A percentile compares a stretch with the other conserved stretches of the same genome.
Evolutionary conservation across 2,888 invertebrate species (phyloP).

Genomic region (Rotaria socialis): DNA sequence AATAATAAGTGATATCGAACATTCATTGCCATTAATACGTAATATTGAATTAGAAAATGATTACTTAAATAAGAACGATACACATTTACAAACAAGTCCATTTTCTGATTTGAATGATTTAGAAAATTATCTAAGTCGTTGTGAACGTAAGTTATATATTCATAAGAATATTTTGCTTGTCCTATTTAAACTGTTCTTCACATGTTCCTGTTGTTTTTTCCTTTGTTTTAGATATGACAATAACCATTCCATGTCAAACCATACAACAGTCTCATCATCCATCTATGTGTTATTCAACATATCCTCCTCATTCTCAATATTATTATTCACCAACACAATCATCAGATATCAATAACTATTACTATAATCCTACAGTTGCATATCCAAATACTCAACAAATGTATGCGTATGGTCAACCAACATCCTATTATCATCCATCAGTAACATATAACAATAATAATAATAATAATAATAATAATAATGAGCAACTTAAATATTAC

Average conservation of each 20-base stretch:
- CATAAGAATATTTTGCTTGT: no score
- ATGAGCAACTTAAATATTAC: background rate
- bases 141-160: background rate
- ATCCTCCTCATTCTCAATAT: background rate
- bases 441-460: background rate
- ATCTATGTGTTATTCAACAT: background rate
- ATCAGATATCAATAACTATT: background rate
- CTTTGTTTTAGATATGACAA: no score
- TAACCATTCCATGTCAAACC: background rate
- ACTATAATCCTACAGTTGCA: background rate
- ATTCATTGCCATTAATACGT: background rate
- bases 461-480: background rate
- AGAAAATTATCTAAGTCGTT: slow-evolving; percentile 8
- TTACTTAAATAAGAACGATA: background rate
- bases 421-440: background rate
- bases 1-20: background rate
- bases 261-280: background rate
- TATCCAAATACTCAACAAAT: background rate
- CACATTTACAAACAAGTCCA: background rate
- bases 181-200: background rate
- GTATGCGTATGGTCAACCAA: background rate
- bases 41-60: background rate
- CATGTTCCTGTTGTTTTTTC: no score
- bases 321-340: background rate
- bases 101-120: background rate